Evolutionary conservation across 2,113 vertebrate species (phyloP).

Genomic region (Zingel zingel): DNA sequence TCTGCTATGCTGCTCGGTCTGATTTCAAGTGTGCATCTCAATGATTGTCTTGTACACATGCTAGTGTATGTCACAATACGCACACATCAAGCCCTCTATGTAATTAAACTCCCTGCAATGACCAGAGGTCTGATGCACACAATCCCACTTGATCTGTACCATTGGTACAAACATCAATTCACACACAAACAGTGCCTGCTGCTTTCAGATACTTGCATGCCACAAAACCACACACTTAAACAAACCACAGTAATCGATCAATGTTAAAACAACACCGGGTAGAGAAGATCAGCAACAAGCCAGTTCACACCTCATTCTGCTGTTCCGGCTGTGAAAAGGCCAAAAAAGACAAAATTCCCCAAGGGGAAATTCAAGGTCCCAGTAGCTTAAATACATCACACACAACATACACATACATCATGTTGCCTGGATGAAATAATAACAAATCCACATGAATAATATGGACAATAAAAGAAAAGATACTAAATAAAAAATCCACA

Average conservation of each 20-base stretch:
- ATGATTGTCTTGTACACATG: background rate
- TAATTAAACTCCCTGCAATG: background rate
- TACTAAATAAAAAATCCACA: too few species aligned
- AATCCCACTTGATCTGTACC: background rate
- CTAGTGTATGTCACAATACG: background rate
- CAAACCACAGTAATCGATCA: slow-evolving; percentile 30
- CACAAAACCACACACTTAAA: slow-evolving; percentile 35
- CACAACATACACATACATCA: too few species aligned
- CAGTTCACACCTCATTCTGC: slow-evolving; percentile 44
- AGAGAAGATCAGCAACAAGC: slow-evolving; percentile 30
- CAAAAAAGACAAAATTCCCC: background rate
- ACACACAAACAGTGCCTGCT: slow-evolving; percentile 31
- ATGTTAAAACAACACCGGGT: slow-evolving; percentile 30
- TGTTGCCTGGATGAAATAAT: too few species aligned
- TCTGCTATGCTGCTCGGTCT: background rate
- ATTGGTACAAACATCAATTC: background rate
- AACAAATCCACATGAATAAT: too few species aligned
- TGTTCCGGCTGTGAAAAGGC: slow-evolving; percentile 6
- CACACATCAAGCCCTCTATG: background rate
- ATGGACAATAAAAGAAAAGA: too few species aligned
- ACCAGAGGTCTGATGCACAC: background rate
- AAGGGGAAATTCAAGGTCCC: too few species aligned
- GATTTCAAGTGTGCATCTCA: background rate
- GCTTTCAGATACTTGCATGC: slow-evolving; percentile 7
- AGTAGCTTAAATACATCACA: too few species aligned